These are phyloP conservation scores for Papilio dardanus DNA, from an alignment of 1,140 invertebrate genomes.

Conservation along the genomic window DNA sequence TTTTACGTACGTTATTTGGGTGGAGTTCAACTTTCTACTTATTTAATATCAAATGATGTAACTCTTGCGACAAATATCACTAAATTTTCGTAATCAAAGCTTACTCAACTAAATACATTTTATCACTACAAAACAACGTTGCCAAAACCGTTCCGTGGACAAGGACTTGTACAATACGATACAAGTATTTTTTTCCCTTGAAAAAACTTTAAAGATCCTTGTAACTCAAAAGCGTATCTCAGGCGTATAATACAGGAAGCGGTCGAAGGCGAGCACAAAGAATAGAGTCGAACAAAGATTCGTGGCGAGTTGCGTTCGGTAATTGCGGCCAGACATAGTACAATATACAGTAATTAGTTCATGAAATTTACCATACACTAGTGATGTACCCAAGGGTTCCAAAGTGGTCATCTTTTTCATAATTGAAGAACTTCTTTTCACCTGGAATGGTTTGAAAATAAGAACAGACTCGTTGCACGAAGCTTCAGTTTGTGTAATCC, in stretches of 20 bases:
- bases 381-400: too few species aligned
- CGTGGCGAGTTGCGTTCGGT: constrained; percentile 42
- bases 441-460: too few species aligned
- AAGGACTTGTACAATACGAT: too few species aligned
- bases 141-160: too few species aligned
- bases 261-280: neutral
- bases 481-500: too few species aligned
- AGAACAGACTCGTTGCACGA: too few species aligned
- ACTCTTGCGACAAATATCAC: neutral
- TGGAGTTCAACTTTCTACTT: neutral
- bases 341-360: constrained; percentile 52
- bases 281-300: neutral
- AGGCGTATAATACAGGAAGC: constrained; percentile 7
- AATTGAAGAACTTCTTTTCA: too few species aligned
- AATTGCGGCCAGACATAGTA: constrained; percentile 48
- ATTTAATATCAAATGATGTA: neutral
- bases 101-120: neutral
- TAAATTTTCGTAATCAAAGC: neutral
- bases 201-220: constrained; percentile 5
- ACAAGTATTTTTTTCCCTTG: neutral
- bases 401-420: too few species aligned
- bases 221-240: neutral
- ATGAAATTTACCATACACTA: constrained; percentile 44
- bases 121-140: neutral
- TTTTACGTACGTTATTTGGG: neutral